phyloP scores from a whole-genome alignment of 2,113 vertebrate genomes.

The Geothlypis trichas region DNA sequence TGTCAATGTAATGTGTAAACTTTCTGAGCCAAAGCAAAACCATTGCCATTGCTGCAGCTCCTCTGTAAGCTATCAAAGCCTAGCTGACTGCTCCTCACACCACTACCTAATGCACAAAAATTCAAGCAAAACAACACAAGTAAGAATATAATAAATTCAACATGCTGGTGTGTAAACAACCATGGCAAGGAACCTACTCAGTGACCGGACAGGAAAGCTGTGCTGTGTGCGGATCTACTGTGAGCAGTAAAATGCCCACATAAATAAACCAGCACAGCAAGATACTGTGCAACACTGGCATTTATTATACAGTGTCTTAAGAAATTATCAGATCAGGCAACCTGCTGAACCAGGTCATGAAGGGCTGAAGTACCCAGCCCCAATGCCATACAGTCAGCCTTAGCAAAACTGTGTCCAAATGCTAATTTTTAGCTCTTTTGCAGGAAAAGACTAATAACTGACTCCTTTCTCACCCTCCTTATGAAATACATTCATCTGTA shows the following conservation, averaged over 20 bases:
- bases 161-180: neutral
- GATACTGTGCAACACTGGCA: neutral
- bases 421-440: neutral
- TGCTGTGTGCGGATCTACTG: neutral
- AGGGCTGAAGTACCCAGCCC: neutral
- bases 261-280: neutral
- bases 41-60: neutral
- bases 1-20: neutral
- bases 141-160: neutral
- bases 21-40: neutral
- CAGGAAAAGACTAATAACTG: neutral
- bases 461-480: neutral
- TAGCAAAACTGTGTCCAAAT: neutral
- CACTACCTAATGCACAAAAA: neutral
- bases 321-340: neutral
- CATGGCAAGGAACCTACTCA: neutral
- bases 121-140: neutral
- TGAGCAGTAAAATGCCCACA: neutral
- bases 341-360: neutral
- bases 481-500: neutral
- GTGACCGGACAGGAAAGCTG: neutral
- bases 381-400: neutral
- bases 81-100: neutral
- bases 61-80: neutral
- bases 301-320: neutral